phyloP scores from a whole-genome alignment of 2,797 vertebrate species.

The Halcyon smyrnensis region DNA sequence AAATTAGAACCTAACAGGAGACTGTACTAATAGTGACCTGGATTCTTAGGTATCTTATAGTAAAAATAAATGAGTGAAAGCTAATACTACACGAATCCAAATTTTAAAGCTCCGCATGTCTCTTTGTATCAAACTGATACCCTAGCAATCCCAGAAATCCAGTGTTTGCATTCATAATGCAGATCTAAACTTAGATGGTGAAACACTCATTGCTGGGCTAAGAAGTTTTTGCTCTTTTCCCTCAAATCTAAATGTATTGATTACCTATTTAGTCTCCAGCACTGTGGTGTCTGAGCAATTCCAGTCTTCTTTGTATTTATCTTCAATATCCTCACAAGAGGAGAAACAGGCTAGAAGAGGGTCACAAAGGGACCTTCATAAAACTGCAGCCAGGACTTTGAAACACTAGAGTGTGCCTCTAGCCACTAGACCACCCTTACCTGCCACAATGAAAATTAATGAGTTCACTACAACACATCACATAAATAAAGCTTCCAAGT shows the following conservation, averaged over 20 bases:
- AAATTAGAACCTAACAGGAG: neutral
- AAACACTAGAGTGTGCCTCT: neutral
- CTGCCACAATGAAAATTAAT: neutral
- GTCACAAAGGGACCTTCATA: neutral
- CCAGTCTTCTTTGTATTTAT: neutral
- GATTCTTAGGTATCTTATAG: neutral
- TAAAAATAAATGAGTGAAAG: neutral
- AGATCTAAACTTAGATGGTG: neutral
- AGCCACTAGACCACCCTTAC: neutral
- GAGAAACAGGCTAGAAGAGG: neutral
- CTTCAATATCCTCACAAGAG: neutral
- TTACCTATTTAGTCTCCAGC: neutral
- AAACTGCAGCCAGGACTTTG: neutral
- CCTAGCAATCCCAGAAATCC: neutral
- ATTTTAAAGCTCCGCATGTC: neutral
- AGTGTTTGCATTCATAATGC: neutral
- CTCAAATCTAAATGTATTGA: neutral
- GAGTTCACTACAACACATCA: neutral
- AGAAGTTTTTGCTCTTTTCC: neutral
- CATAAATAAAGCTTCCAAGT: neutral
- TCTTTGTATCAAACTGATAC: neutral
- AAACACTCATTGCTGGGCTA: neutral
- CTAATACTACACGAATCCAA: neutral
- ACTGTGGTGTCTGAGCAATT: neutral
- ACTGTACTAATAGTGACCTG: neutral